Evolutionary conservation across 2,797 vertebrate species (phyloP), one percentile per base, ranked within the genome.

Genomic region (Sylvilagus floridanus): DNA sequence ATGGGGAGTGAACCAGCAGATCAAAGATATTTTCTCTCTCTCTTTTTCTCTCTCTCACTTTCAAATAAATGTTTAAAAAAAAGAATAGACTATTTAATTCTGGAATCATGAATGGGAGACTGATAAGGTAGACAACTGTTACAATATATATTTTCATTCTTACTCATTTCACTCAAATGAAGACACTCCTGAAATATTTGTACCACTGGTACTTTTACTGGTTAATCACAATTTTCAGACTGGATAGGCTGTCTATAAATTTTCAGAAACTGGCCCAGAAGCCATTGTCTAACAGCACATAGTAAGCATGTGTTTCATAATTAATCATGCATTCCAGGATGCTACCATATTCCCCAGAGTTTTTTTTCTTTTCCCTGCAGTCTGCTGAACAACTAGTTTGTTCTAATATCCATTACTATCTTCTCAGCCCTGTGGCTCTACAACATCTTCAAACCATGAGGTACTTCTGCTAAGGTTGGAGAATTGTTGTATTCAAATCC

Each of bases 151-250:
- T 72, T 93, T 86, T 73, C 50, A 73, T 89, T 72, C 71, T 87
- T 82, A 73, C 47, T 32, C 21, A 19, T 90, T 84, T 90, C 52
- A 76, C 50, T 12, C 19, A 94, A 88, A 71, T 66, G 19, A 96
- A 62, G 30, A 72, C 17, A 26, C 85, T 84, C 50, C 54, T 30
- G 73, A 84, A 28, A 81, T 12, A 50, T 4, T 35, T 42, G 12
- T 65, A 35, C 50, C 81, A 32, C 0, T 26, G 24, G 21, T 52
- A 1, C 4, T 69, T 94, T 66, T 62, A 21, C 11, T 63, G 62
- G 30, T 86, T 91, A 84, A 76, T 5, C 63, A 84, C 14, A 88
- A 75, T 63, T 65, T 79, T 16, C 37, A 84, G 37, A 1, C 19
- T 69, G 63, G 8, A 93, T 21, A 62, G 6, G 4, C 5, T 69